Percentiles rank a stretch among this genome's conserved stretches.
These are phyloP conservation scores for Taphrorychus bicolor DNA, from an alignment of 2,888 invertebrate genomes.

Conservation along the genomic window DNA sequence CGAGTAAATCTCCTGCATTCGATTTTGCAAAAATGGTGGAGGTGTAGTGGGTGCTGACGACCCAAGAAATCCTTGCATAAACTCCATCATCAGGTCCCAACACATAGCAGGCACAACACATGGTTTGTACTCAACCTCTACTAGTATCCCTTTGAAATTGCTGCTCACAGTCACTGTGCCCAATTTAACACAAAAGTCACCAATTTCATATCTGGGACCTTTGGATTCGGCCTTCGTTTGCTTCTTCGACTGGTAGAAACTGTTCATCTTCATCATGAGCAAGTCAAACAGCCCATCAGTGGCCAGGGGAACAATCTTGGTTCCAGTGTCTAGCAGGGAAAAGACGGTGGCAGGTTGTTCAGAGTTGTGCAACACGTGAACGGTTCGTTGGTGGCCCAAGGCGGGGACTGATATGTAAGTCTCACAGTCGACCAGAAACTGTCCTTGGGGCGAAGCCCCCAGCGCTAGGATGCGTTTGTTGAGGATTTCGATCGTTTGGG, in stretches of 20 bases:
- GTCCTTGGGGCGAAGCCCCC: constrained; percentile 87
- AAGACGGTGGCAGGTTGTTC: constrained; percentile 96
- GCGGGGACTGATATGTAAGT: constrained; percentile 84
- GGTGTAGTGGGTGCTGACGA: constrained; percentile 75
- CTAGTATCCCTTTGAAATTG: constrained; percentile 83
- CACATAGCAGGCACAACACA: constrained; percentile 88
- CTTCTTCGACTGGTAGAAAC: constrained; percentile 88
- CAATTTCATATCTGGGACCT: constrained; percentile 85
- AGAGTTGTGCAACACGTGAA: constrained; percentile 94
- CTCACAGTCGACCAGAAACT: constrained; percentile 94
- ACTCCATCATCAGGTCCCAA: constrained; percentile 91
- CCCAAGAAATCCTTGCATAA: constrained; percentile 89
- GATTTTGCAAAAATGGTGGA: constrained; percentile 74
- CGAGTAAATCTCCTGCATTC: constrained; percentile 85
- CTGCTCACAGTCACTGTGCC: constrained; percentile 93
- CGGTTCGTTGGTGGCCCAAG: constrained; percentile 78
- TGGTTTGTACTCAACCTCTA: constrained; percentile 93
- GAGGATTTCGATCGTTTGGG: constrained; percentile 85
- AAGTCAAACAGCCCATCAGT: constrained; percentile 92
- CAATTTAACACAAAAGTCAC: constrained; percentile 92
- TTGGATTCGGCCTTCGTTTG: constrained; percentile 86
- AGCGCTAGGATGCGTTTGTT: constrained; percentile 84
- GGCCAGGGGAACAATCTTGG: constrained; percentile 84
- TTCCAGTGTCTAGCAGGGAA: constrained; percentile 87
- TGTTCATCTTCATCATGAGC: constrained; percentile 87